Evolutionary conservation across 2,888 invertebrate genomes (phyloP).

Genomic region (Neoitamus cyanurus): DNA sequence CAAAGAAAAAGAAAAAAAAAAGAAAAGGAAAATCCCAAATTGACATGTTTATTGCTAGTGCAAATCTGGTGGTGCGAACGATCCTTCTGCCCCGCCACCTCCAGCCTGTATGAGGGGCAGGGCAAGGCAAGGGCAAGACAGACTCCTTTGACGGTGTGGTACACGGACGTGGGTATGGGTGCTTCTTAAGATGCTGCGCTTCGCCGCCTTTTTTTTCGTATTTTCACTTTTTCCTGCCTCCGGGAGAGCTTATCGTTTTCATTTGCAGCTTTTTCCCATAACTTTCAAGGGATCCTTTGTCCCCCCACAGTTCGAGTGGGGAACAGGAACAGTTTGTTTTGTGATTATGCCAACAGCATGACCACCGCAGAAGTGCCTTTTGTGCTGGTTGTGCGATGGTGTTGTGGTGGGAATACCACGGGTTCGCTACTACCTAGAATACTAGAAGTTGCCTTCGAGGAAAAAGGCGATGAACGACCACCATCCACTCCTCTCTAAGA

Average conservation of each 20-base stretch:
- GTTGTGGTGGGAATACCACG: not conserved
- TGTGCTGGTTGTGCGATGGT: not conserved
- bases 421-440: not conserved
- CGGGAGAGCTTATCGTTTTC: conserved; percentile 42
- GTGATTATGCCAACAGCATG: conserved; percentile 44
- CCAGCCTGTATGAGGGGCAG: not conserved
- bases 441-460: not conserved
- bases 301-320: not conserved
- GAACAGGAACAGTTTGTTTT: conserved; percentile 34
- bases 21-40: conserved; percentile 35
- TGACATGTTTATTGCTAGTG: conserved; percentile 45
- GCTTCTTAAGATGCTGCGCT: not conserved
- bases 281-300: conserved; percentile 36
- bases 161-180: not conserved
- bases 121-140: not conserved
- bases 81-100: conserved; percentile 23
- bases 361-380: conserved; percentile 34
- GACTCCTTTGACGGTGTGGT: not conserved
- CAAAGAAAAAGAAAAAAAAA: conserved; percentile 11
- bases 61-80: conserved; percentile 41
- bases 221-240: conserved; percentile 7
- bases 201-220: conserved; percentile 26
- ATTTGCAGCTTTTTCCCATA: conserved; percentile 46
- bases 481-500: not conserved
- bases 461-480: not conserved